phyloP scores from a whole-genome alignment of 2,113 vertebrate genomes.

The Syngnathoides biaculeatus region DNA sequence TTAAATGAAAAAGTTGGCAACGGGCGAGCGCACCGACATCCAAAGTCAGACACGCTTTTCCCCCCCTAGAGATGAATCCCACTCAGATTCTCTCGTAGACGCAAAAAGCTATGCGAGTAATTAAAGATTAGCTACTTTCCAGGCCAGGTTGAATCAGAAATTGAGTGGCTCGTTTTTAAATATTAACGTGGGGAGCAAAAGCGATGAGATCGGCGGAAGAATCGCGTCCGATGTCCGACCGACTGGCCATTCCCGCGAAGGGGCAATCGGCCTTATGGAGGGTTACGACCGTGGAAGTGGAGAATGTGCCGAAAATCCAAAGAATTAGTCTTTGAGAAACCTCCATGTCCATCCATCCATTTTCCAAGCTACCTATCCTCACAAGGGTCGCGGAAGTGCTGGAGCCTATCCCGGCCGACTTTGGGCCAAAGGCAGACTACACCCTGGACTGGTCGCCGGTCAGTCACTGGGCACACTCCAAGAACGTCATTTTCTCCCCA shows the following conservation, averaged over 20 bases:
- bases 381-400: too few relatives aligned
- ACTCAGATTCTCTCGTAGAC: background rate
- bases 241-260: background rate
- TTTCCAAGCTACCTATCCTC: too few relatives aligned
- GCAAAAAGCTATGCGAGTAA: background rate
- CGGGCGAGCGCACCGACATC: background rate
- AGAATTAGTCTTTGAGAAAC: background rate
- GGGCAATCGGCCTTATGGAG: background rate
- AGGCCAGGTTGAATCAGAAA: slow-evolving; percentile 1
- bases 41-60: background rate
- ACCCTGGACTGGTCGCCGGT: too few relatives aligned
- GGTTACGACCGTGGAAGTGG: background rate
- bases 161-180: background rate
- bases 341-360: too few relatives aligned
- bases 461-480: too few relatives aligned
- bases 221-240: background rate
- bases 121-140: background rate
- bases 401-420: too few relatives aligned
- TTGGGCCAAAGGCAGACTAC: too few relatives aligned
- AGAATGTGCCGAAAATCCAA: background rate
- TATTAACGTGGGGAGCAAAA: background rate
- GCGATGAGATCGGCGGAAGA: background rate
- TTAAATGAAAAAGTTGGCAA: slow-evolving; percentile 3
- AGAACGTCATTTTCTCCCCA: too few relatives aligned
- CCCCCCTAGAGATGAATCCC: background rate